Evolutionary conservation across 1,140 invertebrate species (phyloP).

Genomic region (Macrostomum lignano): DNA sequence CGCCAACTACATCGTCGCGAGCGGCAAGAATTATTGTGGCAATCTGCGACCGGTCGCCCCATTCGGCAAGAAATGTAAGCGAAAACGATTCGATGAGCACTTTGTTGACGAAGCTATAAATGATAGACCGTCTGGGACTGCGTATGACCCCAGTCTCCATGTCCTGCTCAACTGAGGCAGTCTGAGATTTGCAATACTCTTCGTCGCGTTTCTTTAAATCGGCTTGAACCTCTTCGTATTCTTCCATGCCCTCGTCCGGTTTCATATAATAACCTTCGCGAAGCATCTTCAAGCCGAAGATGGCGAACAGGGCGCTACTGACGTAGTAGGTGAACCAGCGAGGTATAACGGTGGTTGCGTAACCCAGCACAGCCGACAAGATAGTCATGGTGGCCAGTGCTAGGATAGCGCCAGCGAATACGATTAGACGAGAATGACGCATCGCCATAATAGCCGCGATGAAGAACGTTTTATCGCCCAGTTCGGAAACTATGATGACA

Average conservation of each 20-base stretch:
- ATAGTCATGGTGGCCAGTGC: constrained; percentile 80
- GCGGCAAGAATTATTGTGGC: constrained; percentile 80
- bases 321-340: constrained; percentile 69
- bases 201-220: constrained; percentile 68
- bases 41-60: constrained; percentile 86
- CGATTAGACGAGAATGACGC: constrained; percentile 64
- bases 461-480: constrained; percentile 99
- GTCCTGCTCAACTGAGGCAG: neutral
- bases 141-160: neutral
- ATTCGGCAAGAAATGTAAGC: constrained; percentile 86
- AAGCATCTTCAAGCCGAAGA: constrained; percentile 97
- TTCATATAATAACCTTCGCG: no score
- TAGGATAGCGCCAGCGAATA: constrained; percentile 66
- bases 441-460: constrained; percentile 98
- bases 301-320: constrained; percentile 67
- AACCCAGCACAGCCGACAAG: constrained; percentile 67
- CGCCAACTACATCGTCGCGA: constrained; percentile 64
- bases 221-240: constrained; percentile 79
- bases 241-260: no score
- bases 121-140: constrained; percentile 1
- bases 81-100: constrained; percentile 69
- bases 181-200: no score
- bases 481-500: constrained; percentile 80
- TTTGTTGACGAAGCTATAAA: constrained; percentile 9
- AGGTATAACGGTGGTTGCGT: constrained; percentile 70